Conservation (phyloP, 2,113 vertebrate genomes). For the Rhinopomastus cyanomelas region DNA sequence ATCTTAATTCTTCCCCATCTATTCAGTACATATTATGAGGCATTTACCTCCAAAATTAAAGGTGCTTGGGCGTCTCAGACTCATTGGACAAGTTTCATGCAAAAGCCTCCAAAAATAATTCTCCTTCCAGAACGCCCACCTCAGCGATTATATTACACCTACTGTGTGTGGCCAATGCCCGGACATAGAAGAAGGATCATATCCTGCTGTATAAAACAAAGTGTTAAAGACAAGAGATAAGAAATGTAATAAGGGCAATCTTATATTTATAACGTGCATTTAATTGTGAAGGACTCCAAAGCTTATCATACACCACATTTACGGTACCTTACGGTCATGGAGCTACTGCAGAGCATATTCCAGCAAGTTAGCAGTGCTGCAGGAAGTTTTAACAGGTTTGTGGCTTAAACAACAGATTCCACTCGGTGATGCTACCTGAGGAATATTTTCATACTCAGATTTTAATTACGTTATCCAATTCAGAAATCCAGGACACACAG, state of each 20-base stretch:
- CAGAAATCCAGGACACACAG: background rate
- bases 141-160: slow-evolving; percentile 30
- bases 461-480: background rate
- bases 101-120: slow-evolving; percentile 46
- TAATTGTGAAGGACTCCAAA: background rate
- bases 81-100: slow-evolving; percentile 61
- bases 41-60: slow-evolving; percentile 61
- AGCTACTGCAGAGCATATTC: background rate
- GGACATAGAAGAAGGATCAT: slow-evolving; percentile 46
- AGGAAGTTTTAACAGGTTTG: background rate
- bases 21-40: slow-evolving; percentile 12
- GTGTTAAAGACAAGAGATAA: slow-evolving; percentile 20
- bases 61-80: slow-evolving; percentile 65
- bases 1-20: background rate
- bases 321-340: background rate
- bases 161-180: slow-evolving; percentile 40
- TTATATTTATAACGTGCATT: background rate
- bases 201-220: slow-evolving; percentile 54
- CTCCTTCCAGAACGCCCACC: slow-evolving; percentile 34
- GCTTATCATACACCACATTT: background rate
- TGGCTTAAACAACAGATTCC: background rate
- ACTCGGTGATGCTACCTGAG: background rate
- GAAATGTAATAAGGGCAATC: background rate
- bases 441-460: background rate
- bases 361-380: background rate